Conservation (phyloP, 2,888 invertebrate genomes). For the Diaperis boleti region DNA sequence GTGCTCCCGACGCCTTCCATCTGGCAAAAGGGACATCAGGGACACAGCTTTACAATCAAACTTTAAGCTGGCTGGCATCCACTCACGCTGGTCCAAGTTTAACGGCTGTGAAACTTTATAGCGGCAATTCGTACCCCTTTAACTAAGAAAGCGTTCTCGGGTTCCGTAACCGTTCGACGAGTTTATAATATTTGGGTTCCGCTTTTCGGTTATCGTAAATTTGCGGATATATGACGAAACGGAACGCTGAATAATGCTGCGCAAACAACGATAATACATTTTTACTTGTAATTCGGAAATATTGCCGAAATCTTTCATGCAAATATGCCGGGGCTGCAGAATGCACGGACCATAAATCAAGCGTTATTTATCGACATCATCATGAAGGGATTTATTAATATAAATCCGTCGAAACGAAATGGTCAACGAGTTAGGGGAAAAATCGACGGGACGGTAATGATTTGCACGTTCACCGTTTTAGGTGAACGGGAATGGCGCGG, state of each 20-base stretch:
- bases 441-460: constrained; percentile 2
- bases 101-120: constrained; percentile 41
- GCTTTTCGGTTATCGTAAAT: constrained; percentile 28
- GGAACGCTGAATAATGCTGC: constrained; percentile 32
- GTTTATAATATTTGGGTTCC: constrained; percentile 8
- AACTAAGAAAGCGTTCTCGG: not conserved
- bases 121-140: constrained; percentile 27
- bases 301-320: constrained; percentile 40
- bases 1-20: constrained; percentile 30
- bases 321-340: constrained; percentile 36
- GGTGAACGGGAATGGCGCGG: not conserved
- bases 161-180: not conserved
- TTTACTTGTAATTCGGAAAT: constrained; percentile 42
- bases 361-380: constrained; percentile 32
- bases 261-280: constrained; percentile 41
- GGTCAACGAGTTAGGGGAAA: constrained; percentile 1
- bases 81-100: constrained; percentile 39
- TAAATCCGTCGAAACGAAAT: constrained; percentile 10
- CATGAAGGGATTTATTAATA: constrained; percentile 36
- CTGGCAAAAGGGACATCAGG: constrained; percentile 38
- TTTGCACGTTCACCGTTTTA: not conserved
- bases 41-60: constrained; percentile 42
- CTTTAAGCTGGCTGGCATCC: constrained; percentile 37
- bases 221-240: constrained; percentile 27
- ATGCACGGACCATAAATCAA: constrained; percentile 34